Base-by-base conservation (phyloP, 2,113 vertebrate genomes). In the Zosterops borbonicus region DNA sequence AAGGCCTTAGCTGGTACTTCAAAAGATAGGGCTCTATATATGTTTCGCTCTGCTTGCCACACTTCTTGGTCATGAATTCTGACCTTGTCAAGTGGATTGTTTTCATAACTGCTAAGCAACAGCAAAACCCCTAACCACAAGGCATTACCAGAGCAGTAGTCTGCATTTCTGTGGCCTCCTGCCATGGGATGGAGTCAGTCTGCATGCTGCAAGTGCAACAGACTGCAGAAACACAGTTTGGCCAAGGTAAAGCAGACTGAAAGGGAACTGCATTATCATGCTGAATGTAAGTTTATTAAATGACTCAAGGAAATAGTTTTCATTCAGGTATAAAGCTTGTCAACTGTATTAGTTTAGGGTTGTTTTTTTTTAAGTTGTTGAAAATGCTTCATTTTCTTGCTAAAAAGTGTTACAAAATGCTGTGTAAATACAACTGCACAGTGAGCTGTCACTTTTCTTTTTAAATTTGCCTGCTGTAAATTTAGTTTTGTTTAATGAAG, bases 41-140 rank as follows among this genome's bases (percentile, higher is more conserved):
- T 82, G 60, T 78, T 70, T 17, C 82, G 35, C 37, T 73, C n/a
- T 16, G 6, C 56, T 87, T 1, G 0, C 64, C 58, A 19, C 58
- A 7, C 59, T 78, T 67, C 56, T 78, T 60, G 23, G 47, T 71
- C 49, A 10, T 71, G 52, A 90, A 84, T 92, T 87, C 62, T 93
- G 84, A 55, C 41, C 29, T 82, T 79, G 58, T 87, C 70, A 76
- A 79, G 65, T 58, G n/a, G 62, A 49, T 93, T 94, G 52, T 91
- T 87, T 94, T 85, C 50, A 22, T 82, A 82, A 82, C 56, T 87
- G 88, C 84, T 86, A 83, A 82, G 88, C 70, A 92, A 92, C 74
- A 50, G 69, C 52, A 62, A 88, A 87, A 94, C 14, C 7, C 27
- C 29, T 42, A 93, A 75, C 33, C 74, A 68, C 70, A 68, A 64